Evolutionary conservation across 1,140 invertebrate species (phyloP).

Genomic region (Ceratoteleas bidentatus): DNA sequence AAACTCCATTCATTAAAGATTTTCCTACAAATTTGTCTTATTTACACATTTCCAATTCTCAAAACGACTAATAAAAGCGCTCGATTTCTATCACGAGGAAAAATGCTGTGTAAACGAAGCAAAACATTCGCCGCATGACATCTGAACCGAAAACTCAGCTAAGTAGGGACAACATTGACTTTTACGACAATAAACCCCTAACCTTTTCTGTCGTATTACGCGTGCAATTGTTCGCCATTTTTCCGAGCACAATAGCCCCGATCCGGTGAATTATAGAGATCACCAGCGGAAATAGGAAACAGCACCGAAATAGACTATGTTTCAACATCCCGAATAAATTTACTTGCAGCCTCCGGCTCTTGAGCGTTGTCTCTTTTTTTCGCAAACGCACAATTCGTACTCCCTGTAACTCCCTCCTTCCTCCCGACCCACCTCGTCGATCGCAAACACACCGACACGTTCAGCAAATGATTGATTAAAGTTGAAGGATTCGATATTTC

Average conservation of each 20-base stretch:
- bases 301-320: slow-evolving; percentile 11
- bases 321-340: slow-evolving; percentile 26
- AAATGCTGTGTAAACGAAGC: too few relatives aligned
- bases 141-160: too few relatives aligned
- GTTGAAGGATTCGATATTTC: slow-evolving; percentile 31
- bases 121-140: too few relatives aligned
- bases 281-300: slow-evolving; percentile 1
- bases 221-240: not conserved
- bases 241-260: not conserved
- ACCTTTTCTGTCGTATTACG: too few relatives aligned
- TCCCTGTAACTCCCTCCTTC: not conserved
- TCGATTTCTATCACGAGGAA: too few relatives aligned
- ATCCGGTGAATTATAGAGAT: slow-evolving; percentile 18
- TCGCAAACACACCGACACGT: slow-evolving; percentile 7
- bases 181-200: too few relatives aligned
- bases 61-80: too few relatives aligned
- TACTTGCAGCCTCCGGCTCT: not conserved
- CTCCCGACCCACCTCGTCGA: not conserved
- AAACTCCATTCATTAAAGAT: too few relatives aligned
- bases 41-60: too few relatives aligned
- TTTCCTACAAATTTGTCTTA: too few relatives aligned
- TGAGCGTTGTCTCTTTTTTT: slow-evolving; percentile 17
- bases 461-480: slow-evolving; percentile 24
- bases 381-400: not conserved
- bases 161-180: too few relatives aligned